Conservation (phyloP, 1,140 invertebrate species). For the Drosophila athabasca region DNA sequence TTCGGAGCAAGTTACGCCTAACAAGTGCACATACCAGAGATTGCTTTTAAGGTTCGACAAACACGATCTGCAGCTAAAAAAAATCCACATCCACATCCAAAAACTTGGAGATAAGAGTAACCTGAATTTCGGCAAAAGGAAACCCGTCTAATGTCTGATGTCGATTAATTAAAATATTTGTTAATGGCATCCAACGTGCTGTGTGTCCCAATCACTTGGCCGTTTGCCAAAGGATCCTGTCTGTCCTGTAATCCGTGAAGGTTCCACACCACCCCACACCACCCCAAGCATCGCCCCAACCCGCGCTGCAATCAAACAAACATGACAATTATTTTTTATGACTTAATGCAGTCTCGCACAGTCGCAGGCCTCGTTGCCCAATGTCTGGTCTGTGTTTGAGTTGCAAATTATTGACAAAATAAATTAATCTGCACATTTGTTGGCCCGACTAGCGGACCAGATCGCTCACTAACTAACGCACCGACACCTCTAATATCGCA, state of each 20-base stretch:
- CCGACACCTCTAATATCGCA: slow-evolving; percentile 36
- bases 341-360: slow-evolving; percentile 30
- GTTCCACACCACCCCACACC: slow-evolving; percentile 1
- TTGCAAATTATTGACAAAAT: slow-evolving; percentile 58
- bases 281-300: not conserved
- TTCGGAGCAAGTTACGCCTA: slow-evolving; percentile 62
- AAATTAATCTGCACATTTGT: slow-evolving; percentile 60
- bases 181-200: slow-evolving; percentile 61
- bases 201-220: slow-evolving; percentile 25
- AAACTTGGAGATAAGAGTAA: slow-evolving; percentile 50
- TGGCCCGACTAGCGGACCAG: slow-evolving; percentile 14
- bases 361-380: slow-evolving; percentile 41
- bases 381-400: slow-evolving; percentile 29
- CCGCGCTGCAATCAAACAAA: slow-evolving; percentile 19
- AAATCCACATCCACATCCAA: slow-evolving; percentile 5
- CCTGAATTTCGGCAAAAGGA: slow-evolving; percentile 47
- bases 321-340: slow-evolving; percentile 50
- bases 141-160: slow-evolving; percentile 64
- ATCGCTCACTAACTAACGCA: slow-evolving; percentile 23
- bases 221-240: slow-evolving; percentile 21
- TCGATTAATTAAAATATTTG: slow-evolving; percentile 77
- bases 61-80: slow-evolving; percentile 31
- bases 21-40: slow-evolving; percentile 56
- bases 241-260: slow-evolving; percentile 26
- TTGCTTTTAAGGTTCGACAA: slow-evolving; percentile 40